These are phyloP conservation scores for Drosophila helvetica DNA, from an alignment of 2,888 invertebrate genomes.

Conservation along the genomic window DNA sequence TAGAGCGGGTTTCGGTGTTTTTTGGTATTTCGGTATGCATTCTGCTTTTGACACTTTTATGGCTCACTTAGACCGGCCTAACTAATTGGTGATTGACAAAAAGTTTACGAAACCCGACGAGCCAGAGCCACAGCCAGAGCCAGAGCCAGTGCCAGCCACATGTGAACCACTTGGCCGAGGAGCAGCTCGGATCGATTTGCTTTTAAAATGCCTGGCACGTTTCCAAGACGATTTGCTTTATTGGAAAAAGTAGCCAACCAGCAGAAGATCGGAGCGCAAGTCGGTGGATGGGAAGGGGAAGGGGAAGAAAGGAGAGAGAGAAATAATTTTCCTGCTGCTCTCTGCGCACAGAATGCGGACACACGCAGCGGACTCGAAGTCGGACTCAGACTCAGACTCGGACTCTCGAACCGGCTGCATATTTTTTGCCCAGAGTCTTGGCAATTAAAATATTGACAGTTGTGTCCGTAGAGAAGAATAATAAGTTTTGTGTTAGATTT, in stretches of 20 bases:
- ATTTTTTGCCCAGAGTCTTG: conserved; percentile 42
- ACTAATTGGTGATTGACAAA: conserved; percentile 50
- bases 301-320: conserved; percentile 33
- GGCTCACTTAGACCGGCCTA: conserved; percentile 66
- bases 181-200: conserved; percentile 47
- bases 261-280: conserved; percentile 34
- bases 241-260: conserved; percentile 72
- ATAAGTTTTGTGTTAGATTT: conserved; percentile 65
- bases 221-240: conserved; percentile 74
- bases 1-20: conserved; percentile 52
- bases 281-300: conserved; percentile 28
- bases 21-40: conserved; percentile 33
- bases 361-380: conserved; percentile 68
- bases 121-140: background rate
- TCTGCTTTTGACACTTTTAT: conserved; percentile 75
- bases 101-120: conserved; percentile 63
- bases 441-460: conserved; percentile 80
- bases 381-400: conserved; percentile 29
- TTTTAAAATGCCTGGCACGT: conserved; percentile 73
- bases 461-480: conserved; percentile 71
- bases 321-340: conserved; percentile 61
- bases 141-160: conserved; percentile 13
- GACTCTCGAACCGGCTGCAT: conserved; percentile 55
- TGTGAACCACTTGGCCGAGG: conserved; percentile 43
- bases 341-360: conserved; percentile 72